phyloP scores from a whole-genome alignment of 2,797 vertebrate species.

The Peromyscus melanophrys region DNA sequence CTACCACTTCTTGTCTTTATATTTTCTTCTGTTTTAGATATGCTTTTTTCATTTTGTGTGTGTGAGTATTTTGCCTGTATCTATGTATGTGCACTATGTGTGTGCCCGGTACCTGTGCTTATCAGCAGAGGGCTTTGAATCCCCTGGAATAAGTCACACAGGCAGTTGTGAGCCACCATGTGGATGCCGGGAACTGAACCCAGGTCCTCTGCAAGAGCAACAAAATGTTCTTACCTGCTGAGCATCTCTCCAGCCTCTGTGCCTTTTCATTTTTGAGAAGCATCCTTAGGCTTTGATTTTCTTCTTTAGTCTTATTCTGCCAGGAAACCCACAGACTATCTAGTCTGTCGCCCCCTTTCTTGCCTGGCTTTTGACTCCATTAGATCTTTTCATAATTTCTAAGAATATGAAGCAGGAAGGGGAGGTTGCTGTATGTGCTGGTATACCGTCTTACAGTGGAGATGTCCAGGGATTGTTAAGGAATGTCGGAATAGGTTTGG shows the following conservation, averaged over 20 bases:
- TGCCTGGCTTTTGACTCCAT: constrained; percentile 51
- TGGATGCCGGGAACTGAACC: neutral
- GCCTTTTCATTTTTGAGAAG: constrained; percentile 29
- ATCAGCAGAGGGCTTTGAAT: neutral
- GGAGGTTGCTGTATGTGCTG: neutral
- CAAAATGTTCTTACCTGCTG: neutral
- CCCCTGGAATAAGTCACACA: neutral
- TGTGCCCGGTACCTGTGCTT: neutral
- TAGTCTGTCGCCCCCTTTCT: neutral
- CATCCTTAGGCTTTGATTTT: constrained; percentile 1
- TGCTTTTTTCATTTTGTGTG: neutral
- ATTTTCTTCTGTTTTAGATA: neutral
- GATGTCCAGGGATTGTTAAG: constrained; percentile 45
- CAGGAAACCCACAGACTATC: neutral
- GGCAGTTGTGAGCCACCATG: neutral
- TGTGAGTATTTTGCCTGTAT: neutral
- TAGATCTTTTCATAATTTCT: constrained; percentile 60
- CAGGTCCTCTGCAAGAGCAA: neutral
- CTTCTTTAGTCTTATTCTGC: neutral
- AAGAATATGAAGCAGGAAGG: constrained; percentile 29
- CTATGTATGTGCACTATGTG: neutral
- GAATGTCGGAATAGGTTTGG: constrained; percentile 67
- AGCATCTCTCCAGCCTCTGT: neutral
- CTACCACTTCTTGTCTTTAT: neutral
- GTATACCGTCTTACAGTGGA: constrained; percentile 49